phyloP scores from a whole-genome alignment of 2,888 invertebrate species.

The Orthosia gothica region DNA sequence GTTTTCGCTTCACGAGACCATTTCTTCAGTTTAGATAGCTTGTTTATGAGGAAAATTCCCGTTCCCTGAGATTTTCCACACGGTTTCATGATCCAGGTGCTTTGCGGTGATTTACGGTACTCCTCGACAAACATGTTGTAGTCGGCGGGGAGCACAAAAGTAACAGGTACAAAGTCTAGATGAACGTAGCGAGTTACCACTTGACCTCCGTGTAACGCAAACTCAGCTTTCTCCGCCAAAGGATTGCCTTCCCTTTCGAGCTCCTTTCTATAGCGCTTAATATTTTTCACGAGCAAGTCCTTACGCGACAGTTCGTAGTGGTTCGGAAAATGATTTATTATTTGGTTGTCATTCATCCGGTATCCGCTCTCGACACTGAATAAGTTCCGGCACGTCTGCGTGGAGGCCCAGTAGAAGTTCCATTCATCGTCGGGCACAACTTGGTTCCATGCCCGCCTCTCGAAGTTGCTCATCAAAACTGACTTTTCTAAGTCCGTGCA shows the following conservation, averaged over 20 bases:
- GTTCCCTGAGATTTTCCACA: conserved; percentile 98
- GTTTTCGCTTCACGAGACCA: conserved; percentile 97
- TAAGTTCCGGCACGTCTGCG: conserved; percentile 96
- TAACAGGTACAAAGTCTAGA: conserved; percentile 97
- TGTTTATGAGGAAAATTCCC: conserved; percentile 98
- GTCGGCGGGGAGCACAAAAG: conserved; percentile 98
- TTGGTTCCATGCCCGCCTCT: conserved; percentile 93
- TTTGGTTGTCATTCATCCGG: conserved; percentile 95
- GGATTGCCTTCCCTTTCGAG: conserved; percentile 97
- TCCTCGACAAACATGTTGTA: conserved; percentile 99
- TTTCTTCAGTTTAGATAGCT: conserved; percentile 97
- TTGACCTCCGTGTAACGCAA: conserved; percentile 91
- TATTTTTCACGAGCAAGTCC: conserved; percentile 98
- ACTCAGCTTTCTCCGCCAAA: conserved; percentile 94
- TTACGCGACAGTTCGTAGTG: conserved; percentile 98
- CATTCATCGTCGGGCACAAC: conserved; percentile 97
- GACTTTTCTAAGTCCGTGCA: conserved; percentile 83
- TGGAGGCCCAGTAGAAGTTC: conserved; percentile 99
- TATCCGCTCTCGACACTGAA: conserved; percentile 92
- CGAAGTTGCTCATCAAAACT: conserved; percentile 77
- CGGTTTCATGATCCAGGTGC: conserved; percentile 99
- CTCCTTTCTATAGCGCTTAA: conserved; percentile 98
- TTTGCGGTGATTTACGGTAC: conserved; percentile 97
- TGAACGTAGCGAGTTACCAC: conserved; percentile 94
- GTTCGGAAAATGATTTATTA: conserved; percentile 99